These are phyloP conservation scores for Gandaritis pyraliata DNA, from an alignment of 2,888 invertebrate species.

Conservation along the genomic window DNA sequence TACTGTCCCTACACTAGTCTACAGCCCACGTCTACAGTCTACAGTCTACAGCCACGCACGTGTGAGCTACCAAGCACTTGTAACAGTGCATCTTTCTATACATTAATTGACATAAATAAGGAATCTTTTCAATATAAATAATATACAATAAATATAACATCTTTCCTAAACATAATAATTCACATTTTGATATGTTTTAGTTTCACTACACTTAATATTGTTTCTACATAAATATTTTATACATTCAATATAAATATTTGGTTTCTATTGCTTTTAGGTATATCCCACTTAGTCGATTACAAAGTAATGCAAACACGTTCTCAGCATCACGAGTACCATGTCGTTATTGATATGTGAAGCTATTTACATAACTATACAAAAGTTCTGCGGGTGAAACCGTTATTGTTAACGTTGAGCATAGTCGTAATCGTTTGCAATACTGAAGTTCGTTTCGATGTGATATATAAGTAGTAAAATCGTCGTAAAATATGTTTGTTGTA, in stretches of 20 bases:
- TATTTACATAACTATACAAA: slow-evolving; percentile 52
- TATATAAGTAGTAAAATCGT: slow-evolving; percentile 52
- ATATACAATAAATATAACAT: slow-evolving; percentile 55
- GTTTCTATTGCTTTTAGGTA: slow-evolving; percentile 58
- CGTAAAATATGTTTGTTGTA: slow-evolving; percentile 56
- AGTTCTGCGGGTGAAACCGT: slow-evolving; percentile 57
- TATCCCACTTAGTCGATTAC: slow-evolving; percentile 15
- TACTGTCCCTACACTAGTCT: too few relatives aligned
- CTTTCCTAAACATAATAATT: slow-evolving; percentile 64
- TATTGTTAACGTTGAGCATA: slow-evolving; percentile 52
- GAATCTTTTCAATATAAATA: slow-evolving; percentile 67
- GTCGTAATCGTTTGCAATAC: slow-evolving; percentile 44
- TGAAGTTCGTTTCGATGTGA: slow-evolving; percentile 54
- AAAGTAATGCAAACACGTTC: background rate
- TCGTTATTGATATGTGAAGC: slow-evolving; percentile 24
- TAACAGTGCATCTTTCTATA: slow-evolving; percentile 59
- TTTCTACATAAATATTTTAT: slow-evolving; percentile 50
- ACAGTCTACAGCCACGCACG: slow-evolving; percentile 37
- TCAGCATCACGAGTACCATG: background rate
- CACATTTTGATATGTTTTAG: slow-evolving; percentile 79
- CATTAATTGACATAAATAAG: slow-evolving; percentile 83
- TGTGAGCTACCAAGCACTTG: slow-evolving; percentile 58
- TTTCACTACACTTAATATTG: slow-evolving; percentile 54
- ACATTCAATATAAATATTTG: slow-evolving; percentile 56
- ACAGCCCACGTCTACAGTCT: too few relatives aligned